Evolutionary conservation across 2,888 invertebrate species (phyloP), one percentile per base, ranked within the genome.

Genomic region (Ethmia dodecea): DNA sequence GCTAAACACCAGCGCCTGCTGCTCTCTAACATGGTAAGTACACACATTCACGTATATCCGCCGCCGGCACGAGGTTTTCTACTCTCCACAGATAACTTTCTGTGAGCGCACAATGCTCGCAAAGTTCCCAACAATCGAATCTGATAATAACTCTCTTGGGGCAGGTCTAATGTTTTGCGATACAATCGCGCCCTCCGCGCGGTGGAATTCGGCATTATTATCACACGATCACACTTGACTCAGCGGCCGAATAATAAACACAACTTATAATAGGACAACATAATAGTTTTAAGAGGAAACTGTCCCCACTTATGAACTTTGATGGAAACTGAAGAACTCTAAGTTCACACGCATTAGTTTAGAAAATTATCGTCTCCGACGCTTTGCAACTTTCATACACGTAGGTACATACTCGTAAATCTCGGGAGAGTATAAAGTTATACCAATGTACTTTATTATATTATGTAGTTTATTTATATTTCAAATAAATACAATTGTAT

Each of bases 21-120:
- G 83, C 84, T 86, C 84, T 84, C 86, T 75, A 86, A 86, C 80
- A 86, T 86, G 86, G 86, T 86, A 74, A 86, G 81, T 81, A 28
- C 42, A 37, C 12, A 11, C 11, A 11, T 62, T 61, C 58, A 64
- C 61, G 60, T 55, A 67, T 59, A 53, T 58, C 55, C 37, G 37
- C 43, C 38, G 38, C 38, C 48, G 38, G 35, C 39, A 45, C 41
- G 8, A 2, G 43, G 47, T 54, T 51, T 52, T 47, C 43, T 48
- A 49, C 55, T 50, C 53, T 50, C 52, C 41, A 43, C 53, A 57
- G 60, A 62, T 59, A 73, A 77, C 51, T 70, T 71, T 58, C 43
- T 56, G 49, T 61, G 47, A 55, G 52, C 61, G 55, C 57, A 56
- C 68, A 48, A 51, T 60, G n/a, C 22, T 22, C 49, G 50, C 50